phyloP scores from a whole-genome alignment of 2,888 invertebrate species.

The Branchellion lobata region DNA sequence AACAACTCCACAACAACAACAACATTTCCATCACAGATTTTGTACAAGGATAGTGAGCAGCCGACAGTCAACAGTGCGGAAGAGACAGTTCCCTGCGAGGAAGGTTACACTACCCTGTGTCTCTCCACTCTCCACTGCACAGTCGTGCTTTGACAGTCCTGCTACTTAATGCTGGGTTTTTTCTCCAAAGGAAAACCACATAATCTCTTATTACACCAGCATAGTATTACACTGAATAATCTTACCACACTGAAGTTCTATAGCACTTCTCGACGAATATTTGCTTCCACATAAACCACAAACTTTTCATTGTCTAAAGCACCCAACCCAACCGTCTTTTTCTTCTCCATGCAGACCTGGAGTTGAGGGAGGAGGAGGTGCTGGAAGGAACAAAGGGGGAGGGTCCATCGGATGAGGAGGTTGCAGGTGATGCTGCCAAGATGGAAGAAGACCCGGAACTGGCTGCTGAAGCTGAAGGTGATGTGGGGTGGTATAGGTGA shows the following conservation, averaged over 20 bases:
- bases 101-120: no score
- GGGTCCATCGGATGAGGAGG: background rate
- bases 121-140: no score
- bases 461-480: constrained; percentile 10
- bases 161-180: no score
- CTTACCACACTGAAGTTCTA: background rate
- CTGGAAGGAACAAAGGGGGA: constrained; percentile 53
- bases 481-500: background rate
- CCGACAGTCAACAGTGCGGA: background rate
- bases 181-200: background rate
- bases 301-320: background rate
- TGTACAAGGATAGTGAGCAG: constrained; percentile 64
- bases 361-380: constrained; percentile 56
- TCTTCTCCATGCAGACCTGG: constrained; percentile 59
- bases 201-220: background rate
- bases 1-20: no score
- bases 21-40: constrained; percentile 55
- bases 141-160: no score
- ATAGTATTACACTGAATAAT: background rate
- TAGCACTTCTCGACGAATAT: background rate
- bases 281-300: background rate
- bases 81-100: background rate
- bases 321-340: no score
- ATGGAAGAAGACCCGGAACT: constrained; percentile 17
- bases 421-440: background rate